Percentiles rank a stretch among this genome's conserved stretches.
phyloP scores from a whole-genome alignment of 2,888 invertebrate genomes.

The Carcina quercana region DNA sequence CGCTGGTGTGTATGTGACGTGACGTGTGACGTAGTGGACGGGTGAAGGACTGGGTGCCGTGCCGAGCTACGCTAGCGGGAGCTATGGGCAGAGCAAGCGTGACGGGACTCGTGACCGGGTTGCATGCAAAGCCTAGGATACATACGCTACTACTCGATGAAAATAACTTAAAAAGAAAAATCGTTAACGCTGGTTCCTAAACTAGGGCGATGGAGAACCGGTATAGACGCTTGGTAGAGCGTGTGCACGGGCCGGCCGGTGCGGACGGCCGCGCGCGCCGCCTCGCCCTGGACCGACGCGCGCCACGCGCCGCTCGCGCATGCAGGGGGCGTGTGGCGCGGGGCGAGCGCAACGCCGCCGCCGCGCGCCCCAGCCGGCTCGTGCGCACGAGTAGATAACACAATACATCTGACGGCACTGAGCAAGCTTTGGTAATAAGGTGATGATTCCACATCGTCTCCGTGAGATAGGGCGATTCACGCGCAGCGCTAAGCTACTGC shows the following conservation, averaged over 20 bases:
- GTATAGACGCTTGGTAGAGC: slow-evolving; percentile 73
- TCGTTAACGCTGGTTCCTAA: slow-evolving; percentile 65
- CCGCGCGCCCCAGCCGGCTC: slow-evolving; percentile 33
- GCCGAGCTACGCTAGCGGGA: slow-evolving; percentile 71
- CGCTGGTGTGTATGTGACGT: slow-evolving; percentile 40
- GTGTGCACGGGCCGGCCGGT: slow-evolving; percentile 50
- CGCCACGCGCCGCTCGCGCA: slow-evolving; percentile 31
- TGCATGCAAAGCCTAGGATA: slow-evolving; percentile 71
- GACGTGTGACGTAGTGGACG: slow-evolving; percentile 35
- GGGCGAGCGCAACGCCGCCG: slow-evolving; percentile 24
- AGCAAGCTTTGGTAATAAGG: slow-evolving; percentile 68
- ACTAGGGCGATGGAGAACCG: slow-evolving; percentile 66
- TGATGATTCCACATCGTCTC: slow-evolving; percentile 58
- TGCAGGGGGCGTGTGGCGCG: slow-evolving; percentile 12
- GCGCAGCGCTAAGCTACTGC: slow-evolving; percentile 39
- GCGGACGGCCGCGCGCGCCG: slow-evolving; percentile 22
- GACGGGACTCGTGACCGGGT: slow-evolving; percentile 68
- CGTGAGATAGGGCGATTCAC: slow-evolving; percentile 62
- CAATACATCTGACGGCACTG: slow-evolving; percentile 77
- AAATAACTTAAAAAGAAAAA: slow-evolving; percentile 71
- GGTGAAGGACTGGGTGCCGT: slow-evolving; percentile 72
- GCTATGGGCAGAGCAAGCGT: slow-evolving; percentile 57
- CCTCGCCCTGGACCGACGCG: slow-evolving; percentile 24
- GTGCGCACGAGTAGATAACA: slow-evolving; percentile 71
- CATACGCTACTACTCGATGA: slow-evolving; percentile 71